A percentile compares a stretch with the other conserved stretches of the same genome.
Evolutionary conservation across 1,140 invertebrate genomes (phyloP).

Genomic region (Heliconius nattereri): DNA sequence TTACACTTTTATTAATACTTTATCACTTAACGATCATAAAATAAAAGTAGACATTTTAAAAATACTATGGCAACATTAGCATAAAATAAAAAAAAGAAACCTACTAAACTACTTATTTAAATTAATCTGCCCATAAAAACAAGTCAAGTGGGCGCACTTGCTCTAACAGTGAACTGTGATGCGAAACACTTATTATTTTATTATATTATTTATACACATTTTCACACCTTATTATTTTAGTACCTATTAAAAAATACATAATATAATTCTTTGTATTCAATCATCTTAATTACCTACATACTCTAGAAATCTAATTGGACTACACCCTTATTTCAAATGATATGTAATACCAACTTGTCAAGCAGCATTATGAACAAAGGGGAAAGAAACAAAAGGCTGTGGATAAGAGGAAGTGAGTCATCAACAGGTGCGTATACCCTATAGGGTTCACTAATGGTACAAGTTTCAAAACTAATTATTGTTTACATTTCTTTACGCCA

Average conservation of each 20-base stretch:
- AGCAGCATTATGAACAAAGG: neutral
- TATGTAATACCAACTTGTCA: neutral
- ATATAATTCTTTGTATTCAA: too few species aligned
- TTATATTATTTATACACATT: too few species aligned
- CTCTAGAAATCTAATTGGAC: neutral
- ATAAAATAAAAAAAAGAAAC: neutral
- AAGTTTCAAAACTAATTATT: neutral
- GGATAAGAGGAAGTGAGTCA: slow-evolving; percentile 53
- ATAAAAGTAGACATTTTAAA: too few species aligned
- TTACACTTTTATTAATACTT: too few species aligned
- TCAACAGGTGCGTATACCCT: slow-evolving; percentile 44
- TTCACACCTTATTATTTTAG: too few species aligned
- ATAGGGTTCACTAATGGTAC: slow-evolving; percentile 13
- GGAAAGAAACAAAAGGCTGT: slow-evolving; percentile 14
- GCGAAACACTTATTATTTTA: neutral
- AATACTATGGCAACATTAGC: neutral
- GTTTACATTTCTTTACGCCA: too few species aligned
- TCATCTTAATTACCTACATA: neutral
- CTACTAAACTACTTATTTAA: slow-evolving; percentile 9
- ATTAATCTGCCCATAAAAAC: slow-evolving; percentile 13
- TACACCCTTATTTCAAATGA: neutral
- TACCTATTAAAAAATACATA: too few species aligned
- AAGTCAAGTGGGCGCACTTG: neutral
- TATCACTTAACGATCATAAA: too few species aligned
- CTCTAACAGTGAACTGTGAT: neutral